These are phyloP conservation scores for Melieria omissa DNA, from an alignment of 2,888 invertebrate genomes.

Conservation along the genomic window DNA sequence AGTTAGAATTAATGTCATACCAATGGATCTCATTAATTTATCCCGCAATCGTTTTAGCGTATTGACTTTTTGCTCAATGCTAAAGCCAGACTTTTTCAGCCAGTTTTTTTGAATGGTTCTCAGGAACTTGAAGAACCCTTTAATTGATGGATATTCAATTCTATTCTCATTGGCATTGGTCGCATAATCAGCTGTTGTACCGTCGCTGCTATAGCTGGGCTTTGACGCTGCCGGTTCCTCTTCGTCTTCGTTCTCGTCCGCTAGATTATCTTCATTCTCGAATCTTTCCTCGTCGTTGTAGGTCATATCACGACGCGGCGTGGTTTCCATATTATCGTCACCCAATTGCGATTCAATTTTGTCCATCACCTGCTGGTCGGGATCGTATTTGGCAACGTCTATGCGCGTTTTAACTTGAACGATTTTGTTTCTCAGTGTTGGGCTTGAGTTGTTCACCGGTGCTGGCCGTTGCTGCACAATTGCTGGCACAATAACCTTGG, in stretches of 20 bases:
- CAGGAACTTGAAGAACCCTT: slow-evolving; percentile 61
- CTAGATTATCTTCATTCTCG: slow-evolving; percentile 20
- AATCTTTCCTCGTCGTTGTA: slow-evolving; percentile 17
- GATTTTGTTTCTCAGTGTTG: slow-evolving; percentile 44
- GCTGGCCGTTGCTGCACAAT: no score
- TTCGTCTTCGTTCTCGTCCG: slow-evolving; percentile 34
- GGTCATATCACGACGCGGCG: slow-evolving; percentile 48
- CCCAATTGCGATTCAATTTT: slow-evolving; percentile 15
- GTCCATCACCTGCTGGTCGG: no score
- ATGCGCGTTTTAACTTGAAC: slow-evolving; percentile 50
- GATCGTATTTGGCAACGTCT: slow-evolving; percentile 38
- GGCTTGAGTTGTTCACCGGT: not conserved
- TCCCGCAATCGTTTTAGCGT: slow-evolving; percentile 63
- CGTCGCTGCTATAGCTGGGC: not conserved
- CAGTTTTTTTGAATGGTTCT: slow-evolving; percentile 59
- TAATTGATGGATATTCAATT: slow-evolving; percentile 56
- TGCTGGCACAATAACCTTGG: slow-evolving; percentile 49
- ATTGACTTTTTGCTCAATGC: slow-evolving; percentile 62
- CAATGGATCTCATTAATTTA: slow-evolving; percentile 73
- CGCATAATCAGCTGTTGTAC: slow-evolving; percentile 14
- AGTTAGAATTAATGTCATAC: slow-evolving; percentile 65
- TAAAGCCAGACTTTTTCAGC: slow-evolving; percentile 55
- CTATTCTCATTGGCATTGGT: slow-evolving; percentile 14
- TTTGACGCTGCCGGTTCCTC: slow-evolving; percentile 35
- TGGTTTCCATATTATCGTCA: slow-evolving; percentile 45